Evolutionary conservation across 1,140 invertebrate genomes (phyloP).

Genomic region (Drosophila ogumai): DNA sequence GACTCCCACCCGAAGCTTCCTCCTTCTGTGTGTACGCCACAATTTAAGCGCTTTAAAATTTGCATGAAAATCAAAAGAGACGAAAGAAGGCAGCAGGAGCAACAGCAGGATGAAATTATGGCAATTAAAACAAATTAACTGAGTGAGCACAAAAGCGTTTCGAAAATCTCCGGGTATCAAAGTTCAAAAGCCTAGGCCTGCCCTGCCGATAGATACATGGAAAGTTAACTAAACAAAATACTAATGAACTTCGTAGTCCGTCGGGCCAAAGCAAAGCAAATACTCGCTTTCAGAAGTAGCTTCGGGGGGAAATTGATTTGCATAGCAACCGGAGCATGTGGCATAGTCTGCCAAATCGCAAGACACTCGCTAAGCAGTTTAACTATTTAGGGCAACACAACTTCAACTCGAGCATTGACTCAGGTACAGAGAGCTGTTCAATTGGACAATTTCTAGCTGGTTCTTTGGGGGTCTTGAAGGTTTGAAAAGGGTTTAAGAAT

Average conservation of each 20-base stretch:
- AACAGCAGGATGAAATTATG: slow-evolving; percentile 40
- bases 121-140: slow-evolving; percentile 68
- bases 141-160: slow-evolving; percentile 49
- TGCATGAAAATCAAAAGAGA: slow-evolving; percentile 58
- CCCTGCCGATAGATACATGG: slow-evolving; percentile 22
- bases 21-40: slow-evolving; percentile 7
- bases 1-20: slow-evolving; percentile 1
- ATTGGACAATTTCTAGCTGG: slow-evolving; percentile 7
- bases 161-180: slow-evolving; percentile 56
- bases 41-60: slow-evolving; percentile 79
- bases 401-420: slow-evolving; percentile 12
- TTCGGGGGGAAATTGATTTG: slow-evolving; percentile 69
- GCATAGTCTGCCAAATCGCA: slow-evolving; percentile 56
- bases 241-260: slow-evolving; percentile 69
- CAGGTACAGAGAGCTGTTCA: neutral
- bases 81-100: neutral
- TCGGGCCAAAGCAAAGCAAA: slow-evolving; percentile 13
- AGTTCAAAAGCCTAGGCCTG: slow-evolving; percentile 65
- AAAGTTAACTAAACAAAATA: slow-evolving; percentile 76
- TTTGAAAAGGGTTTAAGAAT: neutral
- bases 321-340: slow-evolving; percentile 73
- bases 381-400: slow-evolving; percentile 74
- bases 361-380: slow-evolving; percentile 77
- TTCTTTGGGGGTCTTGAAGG: too few relatives aligned
- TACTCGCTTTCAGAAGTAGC: neutral